phyloP scores from a whole-genome alignment of 2,113 vertebrate species.

The Alethe diademata region DNA sequence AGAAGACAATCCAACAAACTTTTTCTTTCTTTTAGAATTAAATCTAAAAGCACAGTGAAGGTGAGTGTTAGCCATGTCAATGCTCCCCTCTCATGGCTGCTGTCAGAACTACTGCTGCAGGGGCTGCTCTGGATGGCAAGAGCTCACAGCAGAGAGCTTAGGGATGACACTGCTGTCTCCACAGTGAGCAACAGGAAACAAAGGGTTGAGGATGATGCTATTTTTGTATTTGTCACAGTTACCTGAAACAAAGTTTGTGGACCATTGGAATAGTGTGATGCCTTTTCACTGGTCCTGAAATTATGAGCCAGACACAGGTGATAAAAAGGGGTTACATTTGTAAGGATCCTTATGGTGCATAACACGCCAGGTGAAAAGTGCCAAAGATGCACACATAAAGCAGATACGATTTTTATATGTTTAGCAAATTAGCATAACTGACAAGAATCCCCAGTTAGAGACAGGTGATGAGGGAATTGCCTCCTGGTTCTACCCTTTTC shows the following conservation, averaged over 20 bases:
- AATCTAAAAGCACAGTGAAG: neutral
- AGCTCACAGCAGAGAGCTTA: neutral
- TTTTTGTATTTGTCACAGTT: neutral
- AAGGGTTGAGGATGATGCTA: neutral
- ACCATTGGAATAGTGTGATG: neutral
- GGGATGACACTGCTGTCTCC: neutral
- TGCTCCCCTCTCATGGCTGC: slow-evolving; percentile 68
- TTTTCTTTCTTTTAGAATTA: neutral
- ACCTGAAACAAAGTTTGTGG: neutral
- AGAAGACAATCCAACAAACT: neutral
- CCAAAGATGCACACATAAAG: neutral
- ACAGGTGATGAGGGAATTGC: neutral
- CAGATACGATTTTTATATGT: neutral
- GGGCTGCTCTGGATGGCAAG: neutral
- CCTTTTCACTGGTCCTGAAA: neutral
- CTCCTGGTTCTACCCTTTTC: neutral
- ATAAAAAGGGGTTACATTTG: neutral
- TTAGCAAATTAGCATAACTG: neutral
- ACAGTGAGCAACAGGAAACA: neutral
- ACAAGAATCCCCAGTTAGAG: neutral
- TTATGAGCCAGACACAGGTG: neutral
- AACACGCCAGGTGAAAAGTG: fast-evolving
- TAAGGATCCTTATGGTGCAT: neutral
- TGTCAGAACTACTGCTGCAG: slow-evolving; percentile 24
- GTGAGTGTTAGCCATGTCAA: slow-evolving; percentile 18